Evolutionary conservation across 2,888 invertebrate species (phyloP).

Genomic region (Cheilosia pagana): DNA sequence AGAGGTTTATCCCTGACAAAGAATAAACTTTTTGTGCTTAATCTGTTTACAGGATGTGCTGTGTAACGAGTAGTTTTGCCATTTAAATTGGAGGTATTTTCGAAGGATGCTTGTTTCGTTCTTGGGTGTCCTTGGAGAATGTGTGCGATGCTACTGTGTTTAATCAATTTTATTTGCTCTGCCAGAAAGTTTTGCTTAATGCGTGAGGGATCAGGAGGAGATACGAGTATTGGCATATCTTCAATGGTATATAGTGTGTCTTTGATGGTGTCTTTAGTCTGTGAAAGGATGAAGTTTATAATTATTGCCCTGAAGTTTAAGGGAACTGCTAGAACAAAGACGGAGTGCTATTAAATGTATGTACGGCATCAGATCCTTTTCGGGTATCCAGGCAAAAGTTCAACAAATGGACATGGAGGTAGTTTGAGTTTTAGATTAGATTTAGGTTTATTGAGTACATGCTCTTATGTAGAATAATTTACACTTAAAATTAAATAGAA

Average conservation of each 20-base stretch:
- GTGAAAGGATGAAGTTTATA: constrained; percentile 2
- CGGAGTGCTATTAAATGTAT: no score
- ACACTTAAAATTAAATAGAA: no score
- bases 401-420: no score
- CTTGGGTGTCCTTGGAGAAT: not conserved
- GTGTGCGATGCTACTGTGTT: not conserved
- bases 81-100: constrained; percentile 13
- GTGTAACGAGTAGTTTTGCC: not conserved
- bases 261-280: not conserved
- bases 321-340: no score
- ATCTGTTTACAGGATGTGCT: constrained; percentile 28
- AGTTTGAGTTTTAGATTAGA: no score
- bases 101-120: not conserved
- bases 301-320: not conserved
- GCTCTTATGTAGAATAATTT: no score
- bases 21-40: constrained; percentile 24
- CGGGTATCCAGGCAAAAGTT: no score
- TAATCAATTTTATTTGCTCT: constrained; percentile 17
- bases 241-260: not conserved
- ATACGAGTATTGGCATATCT: not conserved
- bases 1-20: not conserved
- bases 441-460: no score
- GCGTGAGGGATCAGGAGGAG: not conserved
- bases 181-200: not conserved
- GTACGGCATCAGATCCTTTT: no score